Base-by-base conservation (phyloP, 1,140 invertebrate genomes). In the Monochamus saltuarius region DNA sequence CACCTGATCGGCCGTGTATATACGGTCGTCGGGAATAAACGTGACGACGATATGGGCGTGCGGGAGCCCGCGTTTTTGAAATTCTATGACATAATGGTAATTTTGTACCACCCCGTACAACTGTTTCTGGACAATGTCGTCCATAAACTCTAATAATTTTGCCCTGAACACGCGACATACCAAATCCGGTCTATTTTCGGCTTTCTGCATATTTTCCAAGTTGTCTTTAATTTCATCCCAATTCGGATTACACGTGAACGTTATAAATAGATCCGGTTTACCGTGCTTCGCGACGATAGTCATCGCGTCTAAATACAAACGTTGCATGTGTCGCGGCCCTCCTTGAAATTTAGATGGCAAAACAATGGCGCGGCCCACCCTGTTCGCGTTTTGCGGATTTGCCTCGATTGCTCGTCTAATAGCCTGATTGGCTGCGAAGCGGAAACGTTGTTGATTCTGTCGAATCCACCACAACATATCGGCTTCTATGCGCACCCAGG, bases 231-330 rank as follows among this genome's bases (percentile, higher is more conserved):
- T 62, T 52, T 62, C 53, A 2, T 1, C 4, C 54, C 45, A 57
- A 10, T 42, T 42, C 7, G 53, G 60, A 38, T 52, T 57, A 42
- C 57, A 59, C 0, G 37, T 59, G n/a, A 58, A n/a, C 8, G 56
- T 50, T 7, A 47, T 13, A 47, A 60, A 60, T 22, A 60, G 34
- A 45, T 61, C 52, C 1, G 59, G 59, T 40, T 56, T 61, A 7
- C 59, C 59, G 43, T 56, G 45, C 0, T 51, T 0, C 4, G 59
- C 52, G 2, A 47, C 40, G 2, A 61, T 13, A 1, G 29, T 38
- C 22, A 61, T 56, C 1, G 59, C 43, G 45, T 61, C 52, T 34
- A 61, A 52, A 29, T 57, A 57, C n/a, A 1, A 9, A 6, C 56
- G 8, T 19, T 49, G 34, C 13, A 39, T 39, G 17, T 49, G 19